Base-by-base conservation (phyloP, 2,888 invertebrate genomes). In the Oxyteleia sp. region DNA sequence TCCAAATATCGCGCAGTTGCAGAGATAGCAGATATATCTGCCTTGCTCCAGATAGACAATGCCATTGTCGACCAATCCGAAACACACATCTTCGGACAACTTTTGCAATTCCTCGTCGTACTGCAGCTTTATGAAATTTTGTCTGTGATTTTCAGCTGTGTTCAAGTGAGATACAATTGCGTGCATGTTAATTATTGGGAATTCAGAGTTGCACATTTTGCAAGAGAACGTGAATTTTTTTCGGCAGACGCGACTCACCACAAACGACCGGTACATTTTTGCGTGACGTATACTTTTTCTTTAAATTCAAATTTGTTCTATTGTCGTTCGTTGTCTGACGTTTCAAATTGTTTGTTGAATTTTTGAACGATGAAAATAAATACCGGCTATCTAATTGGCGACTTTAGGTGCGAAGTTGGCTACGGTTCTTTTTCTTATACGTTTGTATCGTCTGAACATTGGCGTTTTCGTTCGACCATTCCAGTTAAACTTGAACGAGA, bases 121-220 rank as follows among this genome's bases (percentile, higher is more conserved):
- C n/a, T 59, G 59, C 2, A 71, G 23, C 11, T 47, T 26, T 38
- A 16, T 35, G n/a, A 59, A 59, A n/a, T 59, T 57, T 20, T 16
- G 32, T 32, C 13, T 13, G 35, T 69, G 69, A 1, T 15, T 45
- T 10, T 55, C 57, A 35, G 45, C 45, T 11, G 55, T 45, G 18
- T 20, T 13, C 53, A 69, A 35, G 20, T 69, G 69, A n/a, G 47
- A 47, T 45, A 45, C 13, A 57, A 69, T 32, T 7, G 20, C 47
- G 35, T 69, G 29, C 0, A 69, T n/a, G 13, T 69, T 57, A 0
- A 23, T 23, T 23, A 69, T 4, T 32, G 57, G 55, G 5, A 69
- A 47, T 23, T 69, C 69, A 5, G 2, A 69, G 23, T 69, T 69
- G 35, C 69, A 69, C 57, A 69, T 57, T 57, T 69, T 69, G 35